Base-by-base conservation (phyloP, 2,113 vertebrate species). In the Corythornis vintsioides region DNA sequence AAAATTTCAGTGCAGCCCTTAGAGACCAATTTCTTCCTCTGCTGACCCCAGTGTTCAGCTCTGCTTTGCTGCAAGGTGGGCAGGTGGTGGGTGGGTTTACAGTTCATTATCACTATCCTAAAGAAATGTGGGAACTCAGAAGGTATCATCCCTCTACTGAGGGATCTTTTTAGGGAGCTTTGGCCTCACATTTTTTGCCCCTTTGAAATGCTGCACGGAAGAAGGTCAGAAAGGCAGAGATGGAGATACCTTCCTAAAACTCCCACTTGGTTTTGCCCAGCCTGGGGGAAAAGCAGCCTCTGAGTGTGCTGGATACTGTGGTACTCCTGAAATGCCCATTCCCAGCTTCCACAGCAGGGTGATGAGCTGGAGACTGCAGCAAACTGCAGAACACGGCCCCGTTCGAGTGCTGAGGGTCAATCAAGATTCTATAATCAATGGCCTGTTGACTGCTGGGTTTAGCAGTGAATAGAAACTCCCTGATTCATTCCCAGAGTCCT, bases 381-480 rank as follows among this genome's bases (percentile, higher is more conserved):
- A 10, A 25, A 1, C 10, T 31, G 31, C 53, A 47, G 25, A 21
- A 3, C 11, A 22, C 40, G 31, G 65, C 47, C 22, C n/a, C 26
- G 0, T 47, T 71, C 22, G 5, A 4, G 1, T 6, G 50, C 7
- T 55, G 18, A 14, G 17, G 3, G 67, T 0, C 1, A 57, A 40
- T 47, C 5, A 4, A 31, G 6, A 9, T 42, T 87, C 60, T 33
- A 2, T 22, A 35, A 63, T 22, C 26, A 40, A 71, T 2, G 1
- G 15, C 3, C 20, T 40, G 0, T 45, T 35, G 25, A 12, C 60
- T 57, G 45, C 47, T 1, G 3, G 60, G 10, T 47, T 78, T 16
- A 31, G n/a, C 40, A 47, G 24, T 4, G 66, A n/a, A 60, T 22
- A 42, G 55, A 29, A 42, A 2, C 40, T 50, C 29, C 33, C 19